Base-by-base conservation (phyloP, 2,797 vertebrate species). In the Psittacula derbiana region DNA sequence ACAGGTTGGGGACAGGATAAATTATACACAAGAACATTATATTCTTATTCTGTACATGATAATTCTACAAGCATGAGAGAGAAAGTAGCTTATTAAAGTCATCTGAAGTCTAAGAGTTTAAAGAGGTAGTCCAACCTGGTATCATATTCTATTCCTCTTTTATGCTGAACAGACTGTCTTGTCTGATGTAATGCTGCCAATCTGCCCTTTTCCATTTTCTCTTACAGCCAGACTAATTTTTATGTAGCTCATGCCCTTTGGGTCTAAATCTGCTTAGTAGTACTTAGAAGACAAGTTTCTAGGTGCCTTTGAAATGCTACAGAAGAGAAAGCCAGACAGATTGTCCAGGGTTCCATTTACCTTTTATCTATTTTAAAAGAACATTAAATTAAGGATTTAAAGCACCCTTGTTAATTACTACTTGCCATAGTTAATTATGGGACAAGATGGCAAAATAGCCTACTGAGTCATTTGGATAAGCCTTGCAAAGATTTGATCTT, bases 271-370 rank as follows among this genome's bases (percentile, higher is more conserved):
- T 92, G 80, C 89, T 95, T 96, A 92, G 82, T 62, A 83, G 70
- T 88, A 62, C 50, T 97, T 64, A 93, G 72, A 88, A 83, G 85
- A 70, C 87, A 94, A 93, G 66, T 94, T 97, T 94, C 75, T 92
- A 97, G 89, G 91, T 96, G 93, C 87, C 92, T 96, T 96, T 96
- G 95, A 96, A 95, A 94, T 62, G 31, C 46, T 91, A 65, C 67
- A 86, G 91, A 93, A 80, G 50, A 82, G 38, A 91, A 93, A 95
- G 64, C 30, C 76, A 90, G 73, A 50, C 19, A 93, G 91, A 93
- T 91, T 95, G 87, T 84, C 61, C 85, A 78, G 73, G 61, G 50
- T 85, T 95, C 80, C 80, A 86, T 95, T 94, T 93, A 74, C 72
- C 55, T 93, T 91, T 46, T 62, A 80, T 44, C 58, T 81, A 78